Conservation (phyloP, 2,797 vertebrate genomes). For the Sphenopsis melanotis region DNA sequence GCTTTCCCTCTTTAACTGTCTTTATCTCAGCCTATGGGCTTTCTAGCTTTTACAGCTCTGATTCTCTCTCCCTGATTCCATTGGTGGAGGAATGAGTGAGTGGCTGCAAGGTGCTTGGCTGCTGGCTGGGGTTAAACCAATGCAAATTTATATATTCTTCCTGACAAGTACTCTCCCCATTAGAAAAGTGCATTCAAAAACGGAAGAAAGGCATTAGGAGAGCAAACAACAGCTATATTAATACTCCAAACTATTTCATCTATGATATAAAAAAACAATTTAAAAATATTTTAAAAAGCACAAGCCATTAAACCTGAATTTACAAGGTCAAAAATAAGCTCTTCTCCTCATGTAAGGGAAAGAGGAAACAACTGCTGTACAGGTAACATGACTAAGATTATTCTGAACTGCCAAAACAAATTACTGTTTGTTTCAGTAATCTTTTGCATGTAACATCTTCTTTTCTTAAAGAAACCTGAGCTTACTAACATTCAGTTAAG, state of each 20-base stretch:
- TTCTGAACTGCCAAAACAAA: background rate
- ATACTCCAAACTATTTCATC: background rate
- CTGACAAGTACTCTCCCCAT: background rate
- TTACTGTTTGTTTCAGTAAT: background rate
- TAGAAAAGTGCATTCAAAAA: background rate
- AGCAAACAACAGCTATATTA: background rate
- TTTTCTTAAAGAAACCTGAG: background rate
- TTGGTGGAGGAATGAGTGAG: background rate
- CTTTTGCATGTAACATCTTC: background rate
- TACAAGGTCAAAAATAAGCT: background rate
- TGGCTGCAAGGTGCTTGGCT: rapidly evolving
- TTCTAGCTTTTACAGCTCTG: background rate
- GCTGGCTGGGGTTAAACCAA: background rate
- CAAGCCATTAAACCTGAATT: background rate
- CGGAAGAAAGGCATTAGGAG: background rate
- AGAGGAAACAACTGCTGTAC: background rate
- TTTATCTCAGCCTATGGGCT: background rate
- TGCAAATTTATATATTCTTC: background rate
- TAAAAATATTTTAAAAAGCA: background rate
- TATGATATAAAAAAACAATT: background rate
- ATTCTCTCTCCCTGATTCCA: background rate
- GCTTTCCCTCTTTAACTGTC: background rate
- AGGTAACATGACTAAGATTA: background rate
- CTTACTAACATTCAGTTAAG: background rate
- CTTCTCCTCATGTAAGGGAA: background rate